Conservation (phyloP, 2,797 vertebrate genomes). For the Remorina albescens region DNA sequence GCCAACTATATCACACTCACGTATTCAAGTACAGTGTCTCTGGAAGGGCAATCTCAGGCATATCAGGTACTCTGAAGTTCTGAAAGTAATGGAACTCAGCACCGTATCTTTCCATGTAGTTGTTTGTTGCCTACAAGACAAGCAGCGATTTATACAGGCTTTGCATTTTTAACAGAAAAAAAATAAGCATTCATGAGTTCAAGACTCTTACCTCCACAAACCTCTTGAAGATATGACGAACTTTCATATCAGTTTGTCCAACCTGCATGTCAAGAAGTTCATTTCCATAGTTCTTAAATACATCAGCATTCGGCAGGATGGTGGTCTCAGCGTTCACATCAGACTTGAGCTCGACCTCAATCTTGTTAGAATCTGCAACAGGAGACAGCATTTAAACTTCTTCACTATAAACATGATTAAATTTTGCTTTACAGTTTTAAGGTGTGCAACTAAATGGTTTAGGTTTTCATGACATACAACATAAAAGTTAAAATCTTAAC, state of each 20-base stretch:
- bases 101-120: conserved; percentile 87
- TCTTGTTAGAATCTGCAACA: conserved; percentile 86
- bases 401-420: neutral
- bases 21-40: conserved; percentile 91
- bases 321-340: conserved; percentile 82
- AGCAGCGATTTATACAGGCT: conserved; percentile 13
- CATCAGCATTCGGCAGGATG: conserved; percentile 65
- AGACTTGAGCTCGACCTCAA: conserved; percentile 88
- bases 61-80: conserved; percentile 85
- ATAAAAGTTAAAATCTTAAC: neutral
- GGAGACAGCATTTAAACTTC: conserved; percentile 7
- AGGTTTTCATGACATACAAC: neutral
- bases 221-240: conserved; percentile 87
- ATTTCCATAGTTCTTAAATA: conserved; percentile 72
- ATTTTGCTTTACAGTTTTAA: conserved; percentile 7
- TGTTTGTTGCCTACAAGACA: conserved; percentile 84
- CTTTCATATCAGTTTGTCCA: conserved; percentile 88
- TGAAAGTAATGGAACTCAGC: conserved; percentile 84
- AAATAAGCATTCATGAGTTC: neutral
- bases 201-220: conserved; percentile 84
- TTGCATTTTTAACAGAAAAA: neutral
- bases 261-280: conserved; percentile 86
- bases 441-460: neutral
- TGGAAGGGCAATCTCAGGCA: conserved; percentile 87
- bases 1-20: conserved; percentile 76